Conservation (phyloP, 2,797 vertebrate genomes). For the Rousettus madagascariensis region DNA sequence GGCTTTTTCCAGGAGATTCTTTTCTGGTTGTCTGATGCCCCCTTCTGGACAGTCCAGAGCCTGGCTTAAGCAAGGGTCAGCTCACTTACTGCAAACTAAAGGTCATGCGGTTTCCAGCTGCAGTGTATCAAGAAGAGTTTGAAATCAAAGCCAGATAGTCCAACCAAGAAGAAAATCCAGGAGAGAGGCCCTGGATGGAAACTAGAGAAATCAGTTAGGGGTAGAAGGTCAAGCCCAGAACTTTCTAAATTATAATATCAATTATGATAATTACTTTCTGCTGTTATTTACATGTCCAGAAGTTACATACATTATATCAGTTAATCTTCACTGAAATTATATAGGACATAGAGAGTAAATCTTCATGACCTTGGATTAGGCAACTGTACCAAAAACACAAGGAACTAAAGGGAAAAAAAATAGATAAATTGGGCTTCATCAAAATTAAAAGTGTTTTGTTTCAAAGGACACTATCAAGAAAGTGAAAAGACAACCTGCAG, state of each 20-base stretch:
- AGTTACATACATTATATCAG: not conserved
- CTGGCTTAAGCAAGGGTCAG: not conserved
- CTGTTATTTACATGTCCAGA: not conserved
- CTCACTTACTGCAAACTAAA: not conserved
- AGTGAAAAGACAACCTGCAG: not conserved
- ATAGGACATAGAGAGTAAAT: not conserved
- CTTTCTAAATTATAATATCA: not conserved
- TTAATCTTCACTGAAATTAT: conserved; percentile 31
- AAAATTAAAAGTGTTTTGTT: not conserved
- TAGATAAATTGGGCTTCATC: not conserved
- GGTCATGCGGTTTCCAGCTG: not conserved
- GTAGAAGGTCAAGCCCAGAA: not conserved
- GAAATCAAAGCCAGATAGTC: not conserved
- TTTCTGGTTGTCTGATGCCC: conserved; percentile 47
- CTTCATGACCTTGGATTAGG: not conserved
- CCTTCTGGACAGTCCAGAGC: conserved; percentile 41
- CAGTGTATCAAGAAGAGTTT: not conserved
- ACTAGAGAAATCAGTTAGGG: not conserved
- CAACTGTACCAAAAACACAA: not conserved
- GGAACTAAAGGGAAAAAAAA: not conserved
- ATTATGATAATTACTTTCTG: not conserved
- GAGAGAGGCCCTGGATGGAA: not conserved
- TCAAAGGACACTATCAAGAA: not conserved
- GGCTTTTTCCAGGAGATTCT: not conserved
- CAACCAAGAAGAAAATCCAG: not conserved